phyloP scores from a whole-genome alignment of 2,888 invertebrate species.

The Nomada flava region DNA sequence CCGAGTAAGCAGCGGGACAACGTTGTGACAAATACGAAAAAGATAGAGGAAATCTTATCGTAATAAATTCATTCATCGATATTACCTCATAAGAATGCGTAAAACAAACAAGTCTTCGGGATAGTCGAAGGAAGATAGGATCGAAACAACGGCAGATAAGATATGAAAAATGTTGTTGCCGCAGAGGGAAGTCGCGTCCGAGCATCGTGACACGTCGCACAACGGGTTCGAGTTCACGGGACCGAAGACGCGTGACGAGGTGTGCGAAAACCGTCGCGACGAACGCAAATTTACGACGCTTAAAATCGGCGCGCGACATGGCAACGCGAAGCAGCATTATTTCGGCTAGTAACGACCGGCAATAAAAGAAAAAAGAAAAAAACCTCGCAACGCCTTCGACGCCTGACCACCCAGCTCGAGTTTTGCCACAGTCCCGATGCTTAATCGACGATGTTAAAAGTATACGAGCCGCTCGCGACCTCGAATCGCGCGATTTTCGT shows the following conservation, averaged over 20 bases:
- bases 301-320: background rate
- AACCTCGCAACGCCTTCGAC: slow-evolving; percentile 35
- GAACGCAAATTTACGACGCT: slow-evolving; percentile 39
- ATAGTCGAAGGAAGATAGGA: background rate
- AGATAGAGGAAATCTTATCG: background rate
- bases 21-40: too few relatives aligned
- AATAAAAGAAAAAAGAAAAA: slow-evolving; percentile 39
- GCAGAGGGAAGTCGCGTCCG: background rate
- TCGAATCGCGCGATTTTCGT: slow-evolving; percentile 47
- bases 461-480: slow-evolving; percentile 59
- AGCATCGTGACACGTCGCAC: background rate
- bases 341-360: slow-evolving; percentile 44
- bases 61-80: background rate
- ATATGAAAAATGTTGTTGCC: background rate
- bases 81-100: background rate
- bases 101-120: background rate
- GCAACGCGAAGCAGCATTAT: slow-evolving; percentile 42
- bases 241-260: background rate
- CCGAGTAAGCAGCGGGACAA: too few relatives aligned
- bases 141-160: background rate
- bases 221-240: background rate
- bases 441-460: slow-evolving; percentile 62
- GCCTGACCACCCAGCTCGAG: slow-evolving; percentile 40
- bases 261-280: slow-evolving; percentile 12
- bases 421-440: slow-evolving; percentile 30